Evolutionary conservation across 1,140 invertebrate genomes (phyloP).

Genomic region (Bicyclus anynana): DNA sequence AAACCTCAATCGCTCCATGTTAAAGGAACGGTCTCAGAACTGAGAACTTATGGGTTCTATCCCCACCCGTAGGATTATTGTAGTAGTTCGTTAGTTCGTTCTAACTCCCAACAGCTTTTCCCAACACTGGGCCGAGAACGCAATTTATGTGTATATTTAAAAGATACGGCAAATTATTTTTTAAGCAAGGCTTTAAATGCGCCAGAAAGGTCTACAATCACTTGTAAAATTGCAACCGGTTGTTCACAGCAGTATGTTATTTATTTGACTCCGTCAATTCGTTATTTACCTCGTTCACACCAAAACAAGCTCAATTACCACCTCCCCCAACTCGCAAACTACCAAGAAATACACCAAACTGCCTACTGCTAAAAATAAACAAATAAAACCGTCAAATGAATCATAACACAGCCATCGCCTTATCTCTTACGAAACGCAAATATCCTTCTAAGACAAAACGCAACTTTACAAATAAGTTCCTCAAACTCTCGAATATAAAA

Average conservation of each 20-base stretch:
- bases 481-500: constrained; percentile 40
- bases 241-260: neutral
- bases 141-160: no score
- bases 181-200: no score
- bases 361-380: constrained; percentile 51
- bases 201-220: no score
- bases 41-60: no score
- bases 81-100: no score
- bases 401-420: constrained; percentile 41
- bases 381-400: constrained; percentile 39
- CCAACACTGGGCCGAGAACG: no score
- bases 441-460: constrained; percentile 60
- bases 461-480: constrained; percentile 65
- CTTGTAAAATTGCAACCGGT: neutral
- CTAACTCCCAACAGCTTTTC: no score
- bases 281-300: neutral
- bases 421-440: constrained; percentile 64
- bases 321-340: constrained; percentile 27
- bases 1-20: no score
- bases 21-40: no score
- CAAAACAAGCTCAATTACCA: constrained; percentile 5
- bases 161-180: no score
- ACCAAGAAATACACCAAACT: constrained; percentile 43
- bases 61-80: no score
- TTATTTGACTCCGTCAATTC: neutral